Base-by-base conservation (phyloP, 2,113 vertebrate species). In the Poeciliopsis retropinna region DNA sequence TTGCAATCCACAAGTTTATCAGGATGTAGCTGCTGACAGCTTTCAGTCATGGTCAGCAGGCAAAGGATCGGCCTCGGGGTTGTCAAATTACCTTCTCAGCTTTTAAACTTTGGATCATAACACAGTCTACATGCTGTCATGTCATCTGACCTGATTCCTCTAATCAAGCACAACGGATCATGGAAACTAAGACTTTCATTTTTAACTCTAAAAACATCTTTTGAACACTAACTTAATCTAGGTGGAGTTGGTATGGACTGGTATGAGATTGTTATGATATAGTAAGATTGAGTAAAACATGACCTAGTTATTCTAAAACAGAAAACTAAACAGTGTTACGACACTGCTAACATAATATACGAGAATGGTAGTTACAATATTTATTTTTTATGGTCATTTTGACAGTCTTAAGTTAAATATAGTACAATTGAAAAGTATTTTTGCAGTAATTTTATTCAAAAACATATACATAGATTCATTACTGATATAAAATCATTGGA, bases 131-230 rank as follows among this genome's bases (percentile, higher is more conserved):
- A 61, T 69, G 78, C 72, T 80, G 83, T 85, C 79, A 84, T 86
- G 87, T 81, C 85, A 81, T 71, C 85, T 88, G 86, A 90, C 75
- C 89, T 65, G 70, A 47, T 67, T 84, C 64, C 74, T 85, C 78
- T 76, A 73, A 83, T 64, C 80, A 82, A 75, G 80, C 84, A 83
- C 66, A 67, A 76, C 19, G 60, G 4, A 2, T 44, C 54, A 73
- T 79, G 64, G 34, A 47, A 62, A 44, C 68, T 64, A 64, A 67
- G 44, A 41, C 60, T 75, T 76, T 25, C 2, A 9, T 57, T 57
- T 57, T 57, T 57, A 57, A 9, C 51, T 25, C 51, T 7, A 47
- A 19, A 19, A 47, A 7, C 5, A 47, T 47, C 17, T n/a, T 57
- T 25, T 8, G 7, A 10, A n/a, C 0, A n/a, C 51, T 7, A 9